These are phyloP conservation scores for Gastrophysa polygoni DNA, from an alignment of 2,888 invertebrate species.

Conservation along the genomic window DNA sequence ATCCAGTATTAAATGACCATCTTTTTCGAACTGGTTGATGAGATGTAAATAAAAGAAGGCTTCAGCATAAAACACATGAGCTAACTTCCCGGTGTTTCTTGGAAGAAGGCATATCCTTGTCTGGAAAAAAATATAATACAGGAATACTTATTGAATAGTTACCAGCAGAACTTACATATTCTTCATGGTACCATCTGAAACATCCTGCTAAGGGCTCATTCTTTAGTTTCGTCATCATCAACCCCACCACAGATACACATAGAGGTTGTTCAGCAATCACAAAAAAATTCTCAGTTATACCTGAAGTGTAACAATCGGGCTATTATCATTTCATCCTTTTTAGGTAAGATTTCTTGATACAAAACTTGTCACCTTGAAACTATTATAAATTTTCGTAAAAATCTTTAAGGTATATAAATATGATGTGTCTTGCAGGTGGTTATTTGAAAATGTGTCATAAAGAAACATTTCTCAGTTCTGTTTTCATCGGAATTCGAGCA, in stretches of 20 bases:
- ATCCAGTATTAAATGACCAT: constrained; percentile 73
- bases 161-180: constrained; percentile 71
- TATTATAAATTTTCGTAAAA: too few relatives aligned
- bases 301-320: too few relatives aligned
- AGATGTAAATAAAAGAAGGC: constrained; percentile 85
- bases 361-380: too few relatives aligned
- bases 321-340: too few relatives aligned
- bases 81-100: constrained; percentile 63
- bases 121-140: constrained; percentile 55
- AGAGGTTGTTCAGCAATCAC: constrained; percentile 90
- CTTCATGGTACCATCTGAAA: constrained; percentile 77
- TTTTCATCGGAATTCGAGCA: too few relatives aligned
- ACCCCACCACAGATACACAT: constrained; percentile 69
- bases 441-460: too few relatives aligned
- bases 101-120: constrained; percentile 63
- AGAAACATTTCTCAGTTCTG: too few relatives aligned
- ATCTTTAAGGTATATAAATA: too few relatives aligned
- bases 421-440: too few relatives aligned
- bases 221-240: constrained; percentile 66
- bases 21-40: constrained; percentile 79
- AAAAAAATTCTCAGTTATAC: constrained; percentile 84
- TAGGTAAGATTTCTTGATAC: too few relatives aligned
- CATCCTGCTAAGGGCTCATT: constrained; percentile 71
- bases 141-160: too few relatives aligned
- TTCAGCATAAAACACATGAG: constrained; percentile 66